Conservation (phyloP, 2,888 invertebrate species). For the Boloria selene region DNA sequence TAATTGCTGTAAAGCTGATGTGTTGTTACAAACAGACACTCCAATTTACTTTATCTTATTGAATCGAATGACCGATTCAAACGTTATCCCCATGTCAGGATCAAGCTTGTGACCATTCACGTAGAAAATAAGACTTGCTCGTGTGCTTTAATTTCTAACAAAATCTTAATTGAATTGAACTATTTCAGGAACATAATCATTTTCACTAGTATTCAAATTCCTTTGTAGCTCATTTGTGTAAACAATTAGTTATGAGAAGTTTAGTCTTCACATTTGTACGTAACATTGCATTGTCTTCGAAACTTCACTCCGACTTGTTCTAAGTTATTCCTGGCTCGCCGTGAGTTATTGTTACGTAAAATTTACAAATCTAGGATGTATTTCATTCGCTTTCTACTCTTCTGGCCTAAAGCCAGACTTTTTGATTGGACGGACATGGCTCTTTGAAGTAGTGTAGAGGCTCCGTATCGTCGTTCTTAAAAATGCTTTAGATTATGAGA, state of each 20-base stretch:
- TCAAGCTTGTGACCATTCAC: too few relatives aligned
- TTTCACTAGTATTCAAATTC: constrained; percentile 6
- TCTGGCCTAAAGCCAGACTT: constrained; percentile 37
- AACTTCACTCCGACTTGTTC: constrained; percentile 48
- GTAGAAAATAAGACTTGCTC: too few relatives aligned
- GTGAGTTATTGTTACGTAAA: constrained; percentile 34
- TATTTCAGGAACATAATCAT: not conserved
- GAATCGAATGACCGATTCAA: too few relatives aligned
- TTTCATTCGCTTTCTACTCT: constrained; percentile 30
- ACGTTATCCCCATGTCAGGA: too few relatives aligned
- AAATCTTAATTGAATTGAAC: too few relatives aligned
- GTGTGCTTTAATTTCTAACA: too few relatives aligned
- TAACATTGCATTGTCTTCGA: constrained; percentile 53
- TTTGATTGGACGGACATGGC: constrained; percentile 37
- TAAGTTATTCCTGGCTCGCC: constrained; percentile 39
- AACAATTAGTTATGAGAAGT: constrained; percentile 41
- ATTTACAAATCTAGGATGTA: constrained; percentile 37
- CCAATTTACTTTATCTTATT: too few relatives aligned
- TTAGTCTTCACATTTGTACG: constrained; percentile 37
- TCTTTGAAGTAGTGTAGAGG: constrained; percentile 23
- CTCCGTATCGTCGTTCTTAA: not conserved
- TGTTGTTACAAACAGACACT: too few relatives aligned
- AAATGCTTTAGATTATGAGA: constrained; percentile 1
- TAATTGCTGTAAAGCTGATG: too few relatives aligned
- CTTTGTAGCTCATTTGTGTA: constrained; percentile 17